Conservation (phyloP, 2,797 vertebrate species). For the Urophycis tenuis region DNA sequence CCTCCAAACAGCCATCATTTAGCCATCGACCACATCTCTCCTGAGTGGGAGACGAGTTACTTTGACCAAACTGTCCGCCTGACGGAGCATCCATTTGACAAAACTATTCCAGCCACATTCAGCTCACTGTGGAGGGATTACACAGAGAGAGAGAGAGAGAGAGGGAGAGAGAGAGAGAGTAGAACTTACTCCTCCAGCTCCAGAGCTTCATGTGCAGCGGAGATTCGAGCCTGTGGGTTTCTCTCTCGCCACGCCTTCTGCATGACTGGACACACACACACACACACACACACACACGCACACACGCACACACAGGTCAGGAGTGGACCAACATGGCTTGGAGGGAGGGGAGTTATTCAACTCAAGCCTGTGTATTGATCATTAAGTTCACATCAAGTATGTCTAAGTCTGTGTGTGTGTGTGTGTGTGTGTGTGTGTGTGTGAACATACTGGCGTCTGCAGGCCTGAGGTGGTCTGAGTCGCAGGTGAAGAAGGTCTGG, state of each 20-base stretch:
- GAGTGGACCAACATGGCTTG: too few species aligned
- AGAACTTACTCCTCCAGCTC: slow-evolving; percentile 95
- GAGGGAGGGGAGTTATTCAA: neutral
- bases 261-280: slow-evolving; percentile 80
- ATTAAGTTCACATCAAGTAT: neutral
- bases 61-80: too few species aligned
- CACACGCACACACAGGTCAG: slow-evolving; percentile 6
- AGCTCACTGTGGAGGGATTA: neutral
- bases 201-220: slow-evolving; percentile 94
- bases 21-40: neutral
- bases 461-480: slow-evolving; percentile 91
- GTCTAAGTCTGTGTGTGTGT: too few species aligned
- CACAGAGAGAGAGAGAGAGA: neutral
- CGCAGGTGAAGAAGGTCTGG: slow-evolving; percentile 96
- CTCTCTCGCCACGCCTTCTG: slow-evolving; percentile 98
- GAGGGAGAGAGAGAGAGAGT: neutral
- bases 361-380: neutral
- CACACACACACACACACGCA: slow-evolving; percentile 17
- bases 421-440: neutral
- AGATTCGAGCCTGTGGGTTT: slow-evolving; percentile 96
- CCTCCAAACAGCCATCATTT: too few species aligned
- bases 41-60: neutral
- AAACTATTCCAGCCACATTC: too few species aligned
- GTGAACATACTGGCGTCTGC: slow-evolving; percentile 86
- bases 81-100: too few species aligned